Evolutionary conservation across 2,797 vertebrate genomes (phyloP), one percentile per base, ranked within the genome.

Genomic region (Tachyglossus aculeatus): DNA sequence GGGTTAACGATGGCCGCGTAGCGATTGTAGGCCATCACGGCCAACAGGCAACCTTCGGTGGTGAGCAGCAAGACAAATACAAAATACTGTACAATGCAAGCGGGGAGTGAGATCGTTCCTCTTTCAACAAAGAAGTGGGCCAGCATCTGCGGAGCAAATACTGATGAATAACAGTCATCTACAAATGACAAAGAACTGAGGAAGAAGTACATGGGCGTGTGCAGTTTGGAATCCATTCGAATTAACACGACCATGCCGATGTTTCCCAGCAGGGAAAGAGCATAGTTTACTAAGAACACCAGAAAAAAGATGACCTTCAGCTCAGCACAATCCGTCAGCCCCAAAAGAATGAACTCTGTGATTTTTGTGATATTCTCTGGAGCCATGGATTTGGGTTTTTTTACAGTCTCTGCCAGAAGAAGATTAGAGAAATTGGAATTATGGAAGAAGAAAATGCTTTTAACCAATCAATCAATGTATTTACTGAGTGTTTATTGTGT

Each of bases 1-100:
- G 81, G 65, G 12, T 82, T 81, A 8, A 27, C 64, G 5, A 85
- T 82, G 25, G 75, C 79, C 34, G 78, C 5, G 0, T 79, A 77
- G 2, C 51, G 40, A 7, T 87, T 79, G 21, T 83, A 88, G n/a
- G 82, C 76, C 84, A 87, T 85, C 2, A 64, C 62, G 5, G 76
- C 72, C 36, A 86, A 61, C 22, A 88, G 54, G 45, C 82, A 80
- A 7, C 65, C 78, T 32, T 88, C 83, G 1, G 72, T 43, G 15
- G 71, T 82, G 16, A 83, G 44, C 6, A 89, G 55, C 2, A 68
- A 48, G 15, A 73, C 63, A 2, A 85, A 88, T 3, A 67, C 70
- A 34, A 87, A 88, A 21, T 74, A 84, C 3, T 88, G 83, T 12
- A 73, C 16, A 1, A 81, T 55, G 37, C 83, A 86, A 0, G 61